Base-by-base conservation (phyloP, 1,140 invertebrate species). In the Brachionus rotundiformis region DNA sequence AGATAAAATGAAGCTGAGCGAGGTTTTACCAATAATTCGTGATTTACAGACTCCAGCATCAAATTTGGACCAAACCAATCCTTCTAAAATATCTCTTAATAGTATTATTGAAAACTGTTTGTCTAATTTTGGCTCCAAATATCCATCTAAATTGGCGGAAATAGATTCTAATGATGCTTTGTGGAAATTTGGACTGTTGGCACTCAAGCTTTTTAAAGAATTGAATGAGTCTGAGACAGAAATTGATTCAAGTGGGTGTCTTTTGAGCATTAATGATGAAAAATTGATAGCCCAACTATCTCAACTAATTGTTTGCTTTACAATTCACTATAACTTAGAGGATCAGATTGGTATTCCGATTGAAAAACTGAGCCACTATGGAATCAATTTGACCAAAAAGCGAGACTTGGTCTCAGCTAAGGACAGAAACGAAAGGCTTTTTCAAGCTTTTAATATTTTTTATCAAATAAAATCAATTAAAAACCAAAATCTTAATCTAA, bases 261-360 rank as follows among this genome's bases (percentile, higher is more conserved):
- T 59, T 13, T 82, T 90, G 7, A 89, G 88, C 82, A 82, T 89
- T 29, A 83, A 83, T 11, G 86, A 88, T 63, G 85, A 88, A 76
- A 87, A 85, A 77, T 83, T 83, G 7, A 71, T 89, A n/a, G 82
- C 84, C 27, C 86, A 85, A 36, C 84, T 84, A 47, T 82, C 92
- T 44, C 90, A 92, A 86, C 87, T 92, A 82, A 84, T 91, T 76
- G 86, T 90, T 7, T 90, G 89, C 29, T 86, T 93, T 61, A 92
- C 92, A 82, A 89, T 93, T 44, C 86, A 90, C 65, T 90, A 90
- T 47, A 90, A 90, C 84, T 84, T 93, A n/a, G 85, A 92, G 81
- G 90, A 90, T 47, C 91, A 91, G 2, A 85, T 93, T 71, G 92
- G 92, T 5, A 86, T 91, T 73, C 88, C 89, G 25, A 29, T 86